Base-by-base conservation (phyloP, 1,140 invertebrate species). In the Microplitis demolitor region DNA sequence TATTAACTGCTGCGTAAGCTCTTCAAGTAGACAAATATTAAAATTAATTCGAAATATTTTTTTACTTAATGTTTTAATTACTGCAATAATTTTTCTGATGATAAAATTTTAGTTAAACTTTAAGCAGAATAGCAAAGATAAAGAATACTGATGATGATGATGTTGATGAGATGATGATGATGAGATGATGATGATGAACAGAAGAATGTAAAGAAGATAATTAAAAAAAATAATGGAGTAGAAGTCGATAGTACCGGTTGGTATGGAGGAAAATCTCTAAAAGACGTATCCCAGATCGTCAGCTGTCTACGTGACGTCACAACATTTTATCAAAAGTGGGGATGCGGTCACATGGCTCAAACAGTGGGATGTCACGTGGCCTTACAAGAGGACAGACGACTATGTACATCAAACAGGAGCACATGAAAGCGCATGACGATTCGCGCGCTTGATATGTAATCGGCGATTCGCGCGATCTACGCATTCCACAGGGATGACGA, bases 271-370 rank as follows among this genome's bases (percentile, higher is more conserved):
- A 11, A n/a, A 14, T 13, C n/a, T 31, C 4, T 68, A 8, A 33
- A 34, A 35, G 13, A 69, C 24, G 24, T n/a, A 33, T 35, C 51
- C 51, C 33, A n/a, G 60, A 77, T 77, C 82, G 81, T 85, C 84
- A 85, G 84, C 84, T 86, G 83, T 81, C 78, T 76, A 78, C 58
- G 39, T 86, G 84, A 86, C 84, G 85, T 86, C 80, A 82, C 58
- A 61, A 66, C 72, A 58, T 70, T 70, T 76, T 78, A 79, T 78
- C 77, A 78, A 45, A 50, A 64, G 13, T 71, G 56, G 60, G 58
- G 61, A 35, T 73, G 71, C 74, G 79, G 79, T 84, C 83, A 84
- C 81, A 81, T 82, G 80, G 79, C 80, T 78, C 14, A 51, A 45
- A 53, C 70, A 71, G 66, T 66, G 53, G 50, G 60, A 37, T 71